These are phyloP conservation scores for Sminthurinus aureus DNA, from an alignment of 2,888 invertebrate genomes.

Conservation along the genomic window DNA sequence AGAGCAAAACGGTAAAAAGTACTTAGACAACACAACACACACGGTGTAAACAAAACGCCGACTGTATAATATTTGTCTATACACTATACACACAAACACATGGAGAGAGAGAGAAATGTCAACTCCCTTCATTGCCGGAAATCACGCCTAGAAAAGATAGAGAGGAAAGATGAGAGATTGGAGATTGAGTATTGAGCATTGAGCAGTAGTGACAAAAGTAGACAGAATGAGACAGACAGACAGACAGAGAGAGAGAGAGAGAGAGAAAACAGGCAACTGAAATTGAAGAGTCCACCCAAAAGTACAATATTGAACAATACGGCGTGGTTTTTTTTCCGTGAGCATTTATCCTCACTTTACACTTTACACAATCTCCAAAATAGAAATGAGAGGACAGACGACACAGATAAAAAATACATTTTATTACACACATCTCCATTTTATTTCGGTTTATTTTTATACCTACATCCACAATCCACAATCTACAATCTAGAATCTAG, in stretches of 20 bases:
- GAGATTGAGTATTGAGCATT: background rate
- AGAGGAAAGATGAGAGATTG: background rate
- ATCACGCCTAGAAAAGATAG: conserved; percentile 14
- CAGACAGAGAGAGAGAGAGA: background rate
- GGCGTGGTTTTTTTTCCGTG: conserved; percentile 1
- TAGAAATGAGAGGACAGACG: background rate
- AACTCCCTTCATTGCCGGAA: background rate
- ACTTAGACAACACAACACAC: too few relatives aligned
- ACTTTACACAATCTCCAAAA: background rate
- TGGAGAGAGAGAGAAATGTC: background rate
- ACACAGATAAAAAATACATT: background rate
- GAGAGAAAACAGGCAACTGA: background rate
- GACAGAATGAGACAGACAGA: background rate
- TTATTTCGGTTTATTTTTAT: too few relatives aligned
- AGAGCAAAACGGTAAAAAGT: too few relatives aligned
- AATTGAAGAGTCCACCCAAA: conserved; percentile 1
- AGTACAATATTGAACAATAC: conserved; percentile 14
- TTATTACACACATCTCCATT: background rate
- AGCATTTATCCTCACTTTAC: conserved; percentile 13
- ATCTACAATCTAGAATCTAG: too few relatives aligned
- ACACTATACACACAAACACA: background rate
- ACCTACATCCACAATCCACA: too few relatives aligned
- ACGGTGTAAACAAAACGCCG: too few relatives aligned
- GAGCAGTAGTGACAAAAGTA: background rate
- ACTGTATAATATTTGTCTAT: too few relatives aligned